Evolutionary conservation across 92 coral and sea anemone species (phyloP).

Genomic region (Porites lobata): DNA sequence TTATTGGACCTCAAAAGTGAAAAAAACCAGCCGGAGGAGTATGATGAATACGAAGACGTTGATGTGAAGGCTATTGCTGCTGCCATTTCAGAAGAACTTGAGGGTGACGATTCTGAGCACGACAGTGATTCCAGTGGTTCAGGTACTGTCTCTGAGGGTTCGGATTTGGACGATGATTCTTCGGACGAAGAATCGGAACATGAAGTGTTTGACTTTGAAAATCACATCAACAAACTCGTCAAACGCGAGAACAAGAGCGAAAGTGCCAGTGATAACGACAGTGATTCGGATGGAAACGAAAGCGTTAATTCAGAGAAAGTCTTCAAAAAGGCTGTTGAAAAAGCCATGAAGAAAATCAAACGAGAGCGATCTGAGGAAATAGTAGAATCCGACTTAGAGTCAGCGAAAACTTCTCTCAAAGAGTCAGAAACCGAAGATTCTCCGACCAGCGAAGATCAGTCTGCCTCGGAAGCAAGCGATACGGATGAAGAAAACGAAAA

Average conservation of each 20-base stretch:
- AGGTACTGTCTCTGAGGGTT: constrained; percentile 1
- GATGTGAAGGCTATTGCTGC: constrained; percentile 29
- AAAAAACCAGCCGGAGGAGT: background rate
- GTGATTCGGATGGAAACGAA: constrained; percentile 38
- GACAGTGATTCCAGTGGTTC: constrained; percentile 26
- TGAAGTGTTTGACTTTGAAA: constrained; percentile 65
- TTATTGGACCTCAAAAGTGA: background rate
- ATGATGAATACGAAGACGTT: background rate
- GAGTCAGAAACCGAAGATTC: constrained; percentile 50
- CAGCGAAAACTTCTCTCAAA: constrained; percentile 14
- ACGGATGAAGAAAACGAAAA: background rate
- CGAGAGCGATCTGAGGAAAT: constrained; percentile 39
- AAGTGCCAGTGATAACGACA: constrained; percentile 32
- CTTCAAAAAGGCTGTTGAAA: constrained; percentile 36
- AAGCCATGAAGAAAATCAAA: constrained; percentile 43
- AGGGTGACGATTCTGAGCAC: background rate
- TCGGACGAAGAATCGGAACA: constrained; percentile 45
- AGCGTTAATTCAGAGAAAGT: constrained; percentile 40
- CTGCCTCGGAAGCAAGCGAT: constrained; percentile 35
- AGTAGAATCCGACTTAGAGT: constrained; percentile 25
- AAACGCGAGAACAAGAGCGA: constrained; percentile 8
- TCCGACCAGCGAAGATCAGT: constrained; percentile 48
- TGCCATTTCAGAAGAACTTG: background rate
- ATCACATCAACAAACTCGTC: constrained; percentile 53
- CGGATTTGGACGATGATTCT: constrained; percentile 16